phyloP scores from a whole-genome alignment of 2,888 invertebrate genomes.

The Phalera bucephala region DNA sequence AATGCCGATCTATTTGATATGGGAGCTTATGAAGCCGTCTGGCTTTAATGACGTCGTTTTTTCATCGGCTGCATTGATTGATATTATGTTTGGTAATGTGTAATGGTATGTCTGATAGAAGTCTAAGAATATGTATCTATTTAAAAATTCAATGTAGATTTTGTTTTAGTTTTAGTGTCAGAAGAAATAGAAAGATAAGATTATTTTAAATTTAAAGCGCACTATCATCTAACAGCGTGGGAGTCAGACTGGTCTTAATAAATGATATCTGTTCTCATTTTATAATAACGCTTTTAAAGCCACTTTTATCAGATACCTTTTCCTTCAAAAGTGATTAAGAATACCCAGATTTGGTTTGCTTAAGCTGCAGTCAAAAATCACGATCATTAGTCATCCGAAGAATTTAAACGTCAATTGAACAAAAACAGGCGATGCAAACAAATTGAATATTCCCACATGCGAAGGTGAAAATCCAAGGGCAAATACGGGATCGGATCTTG shows the following conservation, averaged over 20 bases:
- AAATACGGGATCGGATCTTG: constrained; percentile 66
- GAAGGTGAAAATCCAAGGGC: constrained; percentile 79
- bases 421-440: constrained; percentile 79
- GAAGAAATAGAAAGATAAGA: no score
- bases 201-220: no score
- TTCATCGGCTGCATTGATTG: no score
- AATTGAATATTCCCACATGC: constrained; percentile 80
- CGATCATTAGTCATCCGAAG: constrained; percentile 70
- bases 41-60: no score
- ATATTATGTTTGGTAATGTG: no score
- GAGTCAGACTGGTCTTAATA: background rate
- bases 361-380: constrained; percentile 55
- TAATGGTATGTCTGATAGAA: no score
- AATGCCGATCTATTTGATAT: constrained; percentile 39
- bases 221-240: background rate
- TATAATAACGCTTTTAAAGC: no score
- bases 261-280: background rate
- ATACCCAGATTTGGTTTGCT: constrained; percentile 24
- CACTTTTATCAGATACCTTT: no score
- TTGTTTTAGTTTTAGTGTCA: no score
- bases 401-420: constrained; percentile 77
- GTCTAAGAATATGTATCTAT: no score
- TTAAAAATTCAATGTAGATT: no score
- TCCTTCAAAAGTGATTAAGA: constrained; percentile 14
- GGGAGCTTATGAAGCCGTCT: constrained; percentile 15